Base-by-base conservation (phyloP, 1,140 invertebrate genomes). In the Drosophila ogumai region DNA sequence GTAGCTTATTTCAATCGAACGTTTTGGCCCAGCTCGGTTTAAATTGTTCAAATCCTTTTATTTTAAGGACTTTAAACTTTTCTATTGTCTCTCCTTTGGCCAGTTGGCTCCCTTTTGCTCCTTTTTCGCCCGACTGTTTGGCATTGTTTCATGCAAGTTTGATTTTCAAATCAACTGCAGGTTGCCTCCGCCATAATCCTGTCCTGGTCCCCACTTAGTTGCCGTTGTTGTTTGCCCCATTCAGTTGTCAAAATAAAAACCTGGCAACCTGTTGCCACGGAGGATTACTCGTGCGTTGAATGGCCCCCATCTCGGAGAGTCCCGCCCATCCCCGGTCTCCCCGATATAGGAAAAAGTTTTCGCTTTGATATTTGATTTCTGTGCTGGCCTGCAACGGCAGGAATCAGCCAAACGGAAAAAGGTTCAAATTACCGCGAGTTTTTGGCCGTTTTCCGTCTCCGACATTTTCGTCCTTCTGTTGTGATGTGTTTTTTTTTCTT, bases 351-450 rank as follows among this genome's bases (percentile, higher is more conserved):
- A 22, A 50, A 66, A 82, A 82, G 56, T 88, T 88, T 82, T 43
- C 74, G 52, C 85, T 90, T 90, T 90, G 85, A 90, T 90, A 90
- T 90, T 90, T 79, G 86, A 90, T 85, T 85, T 90, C 65, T 71
- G 64, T 72, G 63, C 67, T 75, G 79, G 72, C 55, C 79, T 54
- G 40, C 79, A 74, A 71, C 65, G 81, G 79, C 56, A 68, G 68
- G 71, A 85, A 40, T 78, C 86, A 90, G 36, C 78, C 78, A 68
- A 90, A 90, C 75, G 85, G 85, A 90, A 90, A 90, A 90, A 90
- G 85, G 85, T 85, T 90, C 81, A 81, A 90, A 90, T 90, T 90
- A 90, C 81, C 86, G 85, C 81, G 78, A 78, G 47, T 71, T 90
- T 81, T 81, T 77, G 32, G 40, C 36, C 43, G 72, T 63, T 68